Base-by-base conservation (phyloP, 92 coral and sea anemone species). In the Heliopora coerulea region DNA sequence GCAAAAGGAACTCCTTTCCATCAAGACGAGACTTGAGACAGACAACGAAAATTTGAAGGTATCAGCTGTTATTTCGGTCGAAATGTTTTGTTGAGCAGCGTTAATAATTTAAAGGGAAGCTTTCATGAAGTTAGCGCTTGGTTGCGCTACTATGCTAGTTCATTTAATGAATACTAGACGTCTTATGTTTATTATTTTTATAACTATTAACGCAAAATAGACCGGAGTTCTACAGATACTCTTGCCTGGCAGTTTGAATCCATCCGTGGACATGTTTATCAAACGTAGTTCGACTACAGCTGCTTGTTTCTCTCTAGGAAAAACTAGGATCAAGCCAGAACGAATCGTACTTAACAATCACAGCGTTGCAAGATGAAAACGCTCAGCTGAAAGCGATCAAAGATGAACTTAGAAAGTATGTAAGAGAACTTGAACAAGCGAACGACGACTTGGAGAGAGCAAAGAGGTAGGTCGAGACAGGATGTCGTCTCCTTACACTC, bases 391-490 rank as follows among this genome's bases (percentile, higher is more conserved):
- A 91, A 88, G 98, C 98, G n/a, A 93, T 93, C 30, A 82, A 88
- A 63, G 98, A 88, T 72, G 98, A 91, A 78, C 91, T 93, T 13
- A 88, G 87, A 76, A 92, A 93, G 78, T 93, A 93, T 62, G 98
- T 93, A 78, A 91, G 98, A 72, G 97, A 93, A 74, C 86, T 93
- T 49, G 98, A 93, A 78, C 98, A 93, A 63, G 97, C 98, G 17
- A 93, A 93, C 72, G 98, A 93, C 79, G 98, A 93, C 80, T 68
- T 93, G 56, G 98, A 93, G 79, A 84, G 98, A 72, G 98, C 95
- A 18, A 93, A 93, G 87, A 91, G 98, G 98, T 93, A 63, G 5
- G 20, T n/a, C n/a, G n/a, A n/a, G n/a, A n/a, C n/a, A n/a, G n/a
- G n/a, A n/a, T n/a, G n/a, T n/a, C n/a, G n/a, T n/a, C n/a, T n/a